These are phyloP conservation scores for Listrodromus nycthemerus DNA, from an alignment of 2,888 invertebrate species.

Conservation along the genomic window DNA sequence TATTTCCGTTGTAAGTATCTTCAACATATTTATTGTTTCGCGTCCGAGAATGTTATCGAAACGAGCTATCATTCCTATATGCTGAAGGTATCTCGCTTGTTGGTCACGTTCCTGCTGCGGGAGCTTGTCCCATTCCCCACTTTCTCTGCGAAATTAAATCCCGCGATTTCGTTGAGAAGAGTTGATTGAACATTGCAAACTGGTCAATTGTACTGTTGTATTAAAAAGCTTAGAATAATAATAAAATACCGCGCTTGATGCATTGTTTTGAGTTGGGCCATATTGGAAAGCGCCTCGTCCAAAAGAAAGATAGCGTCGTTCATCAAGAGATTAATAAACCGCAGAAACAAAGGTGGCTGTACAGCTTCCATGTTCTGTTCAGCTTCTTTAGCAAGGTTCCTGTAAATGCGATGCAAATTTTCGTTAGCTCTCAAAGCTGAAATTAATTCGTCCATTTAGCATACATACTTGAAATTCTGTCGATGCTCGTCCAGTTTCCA, in stretches of 20 bases:
- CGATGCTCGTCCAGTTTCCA: conserved; percentile 94
- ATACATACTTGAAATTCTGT: conserved; percentile 89
- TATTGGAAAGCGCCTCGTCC: conserved; percentile 95
- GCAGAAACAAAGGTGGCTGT: conserved; percentile 95
- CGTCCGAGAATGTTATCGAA: conserved; percentile 97
- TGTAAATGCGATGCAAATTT: conserved; percentile 76
- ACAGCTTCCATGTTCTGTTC: conserved; percentile 95
- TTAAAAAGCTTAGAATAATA: conserved; percentile 21
- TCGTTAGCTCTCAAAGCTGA: neutral
- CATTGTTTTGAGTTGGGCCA: conserved; percentile 94
- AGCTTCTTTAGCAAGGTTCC: conserved; percentile 91
- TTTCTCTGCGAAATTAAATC: conserved; percentile 85
- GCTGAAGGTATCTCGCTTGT: conserved; percentile 89
- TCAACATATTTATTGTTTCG: conserved; percentile 94
- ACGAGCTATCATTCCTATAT: conserved; percentile 93
- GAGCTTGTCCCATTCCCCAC: conserved; percentile 91
- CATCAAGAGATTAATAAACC: conserved; percentile 98
- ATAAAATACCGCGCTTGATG: conserved; percentile 89
- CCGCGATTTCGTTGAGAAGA: neutral
- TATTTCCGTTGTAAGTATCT: conserved; percentile 91
- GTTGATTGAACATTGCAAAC: neutral
- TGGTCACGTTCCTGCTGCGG: conserved; percentile 90
- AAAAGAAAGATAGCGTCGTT: conserved; percentile 98
- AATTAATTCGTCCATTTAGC: neutral
- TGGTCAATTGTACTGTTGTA: neutral